Base-by-base conservation (phyloP, 2,797 vertebrate genomes). In the Chromobotia macracanthus region DNA sequence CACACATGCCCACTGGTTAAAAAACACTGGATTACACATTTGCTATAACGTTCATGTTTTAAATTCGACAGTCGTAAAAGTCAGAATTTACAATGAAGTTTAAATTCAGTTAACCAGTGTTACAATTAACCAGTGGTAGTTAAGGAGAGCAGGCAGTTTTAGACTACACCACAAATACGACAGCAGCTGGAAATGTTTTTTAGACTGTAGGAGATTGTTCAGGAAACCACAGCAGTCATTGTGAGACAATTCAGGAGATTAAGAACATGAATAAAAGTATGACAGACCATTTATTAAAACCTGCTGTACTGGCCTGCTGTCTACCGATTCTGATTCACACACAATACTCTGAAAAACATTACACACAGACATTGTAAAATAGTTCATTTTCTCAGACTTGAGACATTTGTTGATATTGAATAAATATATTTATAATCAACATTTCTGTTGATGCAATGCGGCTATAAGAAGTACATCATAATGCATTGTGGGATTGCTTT, bases 61-160 rank as follows among this genome's bases (percentile, higher is more conserved):
- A n/a, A 11, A n/a, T n/a, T n/a, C n/a, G n/a, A n/a, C n/a, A n/a
- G n/a, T n/a, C n/a, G n/a, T n/a, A n/a, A n/a, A n/a, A n/a, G n/a
- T n/a, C n/a, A n/a, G n/a, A n/a, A n/a, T n/a, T n/a, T n/a, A n/a
- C n/a, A n/a, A n/a, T n/a, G n/a, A n/a, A n/a, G n/a, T n/a, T n/a
- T n/a, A n/a, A n/a, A n/a, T n/a, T n/a, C n/a, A n/a, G n/a, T n/a
- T n/a, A n/a, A n/a, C n/a, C n/a, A 80, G 69, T 92, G 92, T 86
- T 93, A 93, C 91, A 89, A 89, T 88, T 89, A 91, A 88, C 44
- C 10, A 74, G 77, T 72, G 38, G 82, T 86, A 85, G 84, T 68
- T 79, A 84, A 84, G 18, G 80, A 88, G 28, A 13, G 56, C 48
- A 60, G 70, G 65, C 58, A 61, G 53, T 76, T 78, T 38, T 50